Conservation (phyloP, 2,113 vertebrate species). For the Serinus canaria region DNA sequence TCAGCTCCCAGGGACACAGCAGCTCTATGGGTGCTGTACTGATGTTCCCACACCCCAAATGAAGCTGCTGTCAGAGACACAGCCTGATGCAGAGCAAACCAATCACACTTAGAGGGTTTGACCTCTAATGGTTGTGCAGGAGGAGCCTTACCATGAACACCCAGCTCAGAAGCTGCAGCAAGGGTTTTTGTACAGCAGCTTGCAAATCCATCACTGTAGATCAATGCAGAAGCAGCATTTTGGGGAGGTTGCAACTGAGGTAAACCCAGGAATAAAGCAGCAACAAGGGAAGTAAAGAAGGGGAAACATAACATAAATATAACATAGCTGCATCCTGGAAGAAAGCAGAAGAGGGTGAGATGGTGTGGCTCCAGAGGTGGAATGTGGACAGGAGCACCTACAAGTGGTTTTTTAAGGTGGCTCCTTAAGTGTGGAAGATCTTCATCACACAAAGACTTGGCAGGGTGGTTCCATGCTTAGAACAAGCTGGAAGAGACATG, state of each 20-base stretch:
- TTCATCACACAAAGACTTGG: neutral
- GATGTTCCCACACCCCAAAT: neutral
- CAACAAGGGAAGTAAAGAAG: neutral
- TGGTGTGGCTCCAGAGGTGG: neutral
- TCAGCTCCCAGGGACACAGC: neutral
- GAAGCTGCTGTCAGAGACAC: neutral
- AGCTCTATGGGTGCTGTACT: fast-evolving
- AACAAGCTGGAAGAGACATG: neutral
- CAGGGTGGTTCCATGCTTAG: neutral
- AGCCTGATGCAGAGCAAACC: neutral
- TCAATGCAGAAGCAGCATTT: neutral
- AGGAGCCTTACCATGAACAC: neutral
- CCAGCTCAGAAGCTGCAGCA: neutral
- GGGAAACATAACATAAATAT: neutral
- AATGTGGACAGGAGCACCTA: neutral
- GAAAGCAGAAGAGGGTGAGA: neutral
- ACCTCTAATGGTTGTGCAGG: neutral
- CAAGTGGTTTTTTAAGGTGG: neutral
- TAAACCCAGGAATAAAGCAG: neutral
- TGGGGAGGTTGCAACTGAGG: neutral
- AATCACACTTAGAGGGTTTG: neutral
- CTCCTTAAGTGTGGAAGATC: neutral
- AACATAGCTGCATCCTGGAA: neutral
- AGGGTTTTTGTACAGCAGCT: neutral
- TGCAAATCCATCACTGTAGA: neutral